These are phyloP conservation scores for Chloroclysta siterata DNA, from an alignment of 2,888 invertebrate species.

Conservation along the genomic window DNA sequence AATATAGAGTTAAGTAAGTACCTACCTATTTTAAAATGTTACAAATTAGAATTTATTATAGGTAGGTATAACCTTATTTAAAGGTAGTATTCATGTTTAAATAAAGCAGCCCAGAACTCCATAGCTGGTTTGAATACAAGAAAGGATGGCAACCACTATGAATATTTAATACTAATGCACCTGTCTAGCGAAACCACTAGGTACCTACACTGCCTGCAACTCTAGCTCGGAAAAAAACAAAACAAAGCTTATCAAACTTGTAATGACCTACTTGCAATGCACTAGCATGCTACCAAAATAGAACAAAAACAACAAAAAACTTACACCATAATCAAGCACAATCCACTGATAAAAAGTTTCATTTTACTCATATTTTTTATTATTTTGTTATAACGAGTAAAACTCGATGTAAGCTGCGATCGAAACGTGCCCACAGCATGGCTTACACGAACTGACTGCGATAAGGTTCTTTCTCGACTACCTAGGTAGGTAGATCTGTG, in stretches of 20 bases:
- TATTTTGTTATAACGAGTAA: constrained; percentile 3
- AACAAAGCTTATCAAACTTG: constrained; percentile 13
- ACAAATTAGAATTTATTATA: no score
- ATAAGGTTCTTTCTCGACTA: background rate
- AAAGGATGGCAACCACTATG: background rate
- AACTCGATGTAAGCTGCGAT: background rate
- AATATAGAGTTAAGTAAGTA: no score
- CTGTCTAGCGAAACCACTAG: background rate
- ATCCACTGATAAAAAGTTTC: constrained; percentile 27
- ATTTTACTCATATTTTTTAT: constrained; percentile 34
- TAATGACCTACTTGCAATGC: background rate
- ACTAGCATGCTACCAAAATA: constrained; percentile 4
- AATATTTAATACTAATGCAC: background rate
- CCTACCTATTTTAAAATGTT: no score
- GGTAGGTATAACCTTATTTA: no score
- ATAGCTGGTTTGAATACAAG: background rate
- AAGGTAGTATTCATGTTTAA: no score
- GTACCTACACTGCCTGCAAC: background rate
- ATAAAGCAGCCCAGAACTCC: no score
- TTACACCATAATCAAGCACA: constrained; percentile 32
- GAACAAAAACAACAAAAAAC: constrained; percentile 18
- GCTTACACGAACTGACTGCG: constrained; percentile 17
- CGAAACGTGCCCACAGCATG: constrained; percentile 20
- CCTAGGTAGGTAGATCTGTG: background rate
- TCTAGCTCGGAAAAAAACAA: constrained; percentile 7